These are phyloP conservation scores for Notothenia rossii DNA, from an alignment of 2,113 vertebrate species.

Conservation along the genomic window DNA sequence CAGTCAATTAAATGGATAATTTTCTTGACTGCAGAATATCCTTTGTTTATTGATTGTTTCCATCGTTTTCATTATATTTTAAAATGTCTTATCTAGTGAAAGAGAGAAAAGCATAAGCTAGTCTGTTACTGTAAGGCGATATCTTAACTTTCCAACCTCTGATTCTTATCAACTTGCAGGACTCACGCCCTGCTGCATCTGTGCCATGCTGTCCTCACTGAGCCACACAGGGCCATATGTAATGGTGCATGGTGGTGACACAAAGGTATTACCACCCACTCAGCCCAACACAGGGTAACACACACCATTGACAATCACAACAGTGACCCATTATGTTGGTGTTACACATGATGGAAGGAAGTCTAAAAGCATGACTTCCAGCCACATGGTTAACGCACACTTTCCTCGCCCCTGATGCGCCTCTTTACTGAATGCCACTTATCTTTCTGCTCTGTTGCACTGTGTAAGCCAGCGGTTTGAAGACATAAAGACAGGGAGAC, in stretches of 20 bases:
- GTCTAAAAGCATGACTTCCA: slow-evolving; percentile 46
- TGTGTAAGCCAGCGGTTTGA: slow-evolving; percentile 39
- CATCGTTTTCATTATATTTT: no score
- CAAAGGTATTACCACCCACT: slow-evolving; percentile 51
- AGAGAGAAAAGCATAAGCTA: background rate
- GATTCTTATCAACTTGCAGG: background rate
- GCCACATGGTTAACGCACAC: slow-evolving; percentile 40
- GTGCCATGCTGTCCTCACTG: slow-evolving; percentile 24
- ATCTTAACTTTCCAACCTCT: background rate
- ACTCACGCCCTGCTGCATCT: slow-evolving; percentile 7
- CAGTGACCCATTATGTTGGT: slow-evolving; percentile 54
- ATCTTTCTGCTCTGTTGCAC: slow-evolving; percentile 65
- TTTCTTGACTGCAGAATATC: background rate
- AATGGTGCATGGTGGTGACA: slow-evolving; percentile 46
- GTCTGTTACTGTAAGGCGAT: slow-evolving; percentile 1
- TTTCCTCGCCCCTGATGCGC: slow-evolving; percentile 5
- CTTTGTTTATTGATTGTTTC: background rate
- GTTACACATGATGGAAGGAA: slow-evolving; percentile 47
- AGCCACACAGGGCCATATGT: slow-evolving; percentile 26
- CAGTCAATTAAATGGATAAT: no score
- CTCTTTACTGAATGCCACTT: slow-evolving; percentile 46
- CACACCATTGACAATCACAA: slow-evolving; percentile 57
- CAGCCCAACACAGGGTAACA: slow-evolving; percentile 32
- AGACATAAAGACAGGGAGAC: slow-evolving; percentile 26
- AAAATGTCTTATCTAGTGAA: background rate